Conservation (phyloP, 1,140 invertebrate genomes). For the Ostrea edulis region DNA sequence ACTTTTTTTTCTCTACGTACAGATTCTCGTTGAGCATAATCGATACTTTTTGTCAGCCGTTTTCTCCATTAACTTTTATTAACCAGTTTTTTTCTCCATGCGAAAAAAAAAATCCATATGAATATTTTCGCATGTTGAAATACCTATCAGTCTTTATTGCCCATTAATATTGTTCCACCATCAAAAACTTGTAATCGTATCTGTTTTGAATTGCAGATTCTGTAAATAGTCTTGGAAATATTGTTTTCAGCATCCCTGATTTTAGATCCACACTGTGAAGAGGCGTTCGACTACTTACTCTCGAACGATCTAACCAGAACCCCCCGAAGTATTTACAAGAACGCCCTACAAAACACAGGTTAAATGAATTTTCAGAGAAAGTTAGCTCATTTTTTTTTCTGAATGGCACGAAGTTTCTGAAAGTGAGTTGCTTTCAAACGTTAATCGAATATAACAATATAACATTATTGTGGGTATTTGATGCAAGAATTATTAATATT, state of each 20-base stretch:
- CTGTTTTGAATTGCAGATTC: conserved; percentile 35
- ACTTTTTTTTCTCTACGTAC: background rate
- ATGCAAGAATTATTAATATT: background rate
- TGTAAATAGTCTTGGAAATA: conserved; percentile 22
- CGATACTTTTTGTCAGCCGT: background rate
- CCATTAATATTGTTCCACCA: conserved; percentile 1
- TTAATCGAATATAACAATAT: background rate
- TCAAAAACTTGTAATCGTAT: conserved; percentile 19
- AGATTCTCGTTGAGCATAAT: background rate
- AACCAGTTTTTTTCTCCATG: conserved; percentile 5
- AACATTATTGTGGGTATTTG: background rate
- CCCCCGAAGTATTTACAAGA: background rate
- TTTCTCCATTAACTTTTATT: conserved; percentile 32
- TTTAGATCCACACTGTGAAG: background rate
- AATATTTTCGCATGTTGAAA: conserved; percentile 25
- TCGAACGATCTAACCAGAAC: conserved; percentile 2
- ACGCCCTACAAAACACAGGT: background rate
- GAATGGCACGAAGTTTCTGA: background rate
- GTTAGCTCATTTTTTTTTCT: background rate
- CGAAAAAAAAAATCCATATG: conserved; percentile 9
- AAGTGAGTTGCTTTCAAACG: background rate
- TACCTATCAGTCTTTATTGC: conserved; percentile 31
- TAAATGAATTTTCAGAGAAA: background rate
- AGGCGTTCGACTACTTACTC: conserved; percentile 6
- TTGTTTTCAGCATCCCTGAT: background rate